A percentile compares a stretch with the other conserved stretches of the same genome.
Conservation (phyloP, 2,113 vertebrate species). For the Platanista minor region DNA sequence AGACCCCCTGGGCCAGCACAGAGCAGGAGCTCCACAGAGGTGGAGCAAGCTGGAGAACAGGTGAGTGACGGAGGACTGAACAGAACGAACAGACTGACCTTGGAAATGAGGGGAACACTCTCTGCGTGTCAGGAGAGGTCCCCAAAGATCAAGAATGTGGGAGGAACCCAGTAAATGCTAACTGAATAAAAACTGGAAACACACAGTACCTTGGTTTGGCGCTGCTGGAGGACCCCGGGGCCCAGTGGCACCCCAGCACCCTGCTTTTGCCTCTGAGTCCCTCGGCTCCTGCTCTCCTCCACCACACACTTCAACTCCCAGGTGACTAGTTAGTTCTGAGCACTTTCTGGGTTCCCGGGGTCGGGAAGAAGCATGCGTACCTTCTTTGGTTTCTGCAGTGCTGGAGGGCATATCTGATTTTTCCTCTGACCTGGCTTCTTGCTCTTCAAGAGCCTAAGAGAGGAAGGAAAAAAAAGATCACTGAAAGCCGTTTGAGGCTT, state of each 20-base stretch:
- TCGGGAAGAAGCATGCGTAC: conserved; percentile 57
- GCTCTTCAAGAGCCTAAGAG: conserved; percentile 73
- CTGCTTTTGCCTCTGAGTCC: background rate
- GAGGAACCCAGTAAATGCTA: no score
- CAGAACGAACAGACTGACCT: background rate
- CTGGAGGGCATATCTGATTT: conserved; percentile 55
- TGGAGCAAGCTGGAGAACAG: background rate
- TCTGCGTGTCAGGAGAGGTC: background rate
- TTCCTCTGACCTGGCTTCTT: conserved; percentile 62
- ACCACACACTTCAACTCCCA: background rate
- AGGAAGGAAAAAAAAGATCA: conserved; percentile 17
- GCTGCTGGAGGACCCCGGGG: background rate
- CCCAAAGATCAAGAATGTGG: background rate
- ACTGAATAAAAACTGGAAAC: background rate
- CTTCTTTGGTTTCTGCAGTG: conserved; percentile 67
- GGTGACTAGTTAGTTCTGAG: background rate
- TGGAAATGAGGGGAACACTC: background rate
- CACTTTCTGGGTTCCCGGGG: background rate
- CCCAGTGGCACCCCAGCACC: background rate
- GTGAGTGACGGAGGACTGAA: accelerated
- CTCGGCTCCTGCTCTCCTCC: background rate
- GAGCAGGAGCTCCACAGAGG: background rate
- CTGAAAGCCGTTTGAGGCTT: conserved; percentile 21
- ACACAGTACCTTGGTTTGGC: accelerated
- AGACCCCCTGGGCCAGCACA: no score